Evolutionary conservation across 2,113 vertebrate species (phyloP).

Genomic region (Mionectes macconnelli): DNA sequence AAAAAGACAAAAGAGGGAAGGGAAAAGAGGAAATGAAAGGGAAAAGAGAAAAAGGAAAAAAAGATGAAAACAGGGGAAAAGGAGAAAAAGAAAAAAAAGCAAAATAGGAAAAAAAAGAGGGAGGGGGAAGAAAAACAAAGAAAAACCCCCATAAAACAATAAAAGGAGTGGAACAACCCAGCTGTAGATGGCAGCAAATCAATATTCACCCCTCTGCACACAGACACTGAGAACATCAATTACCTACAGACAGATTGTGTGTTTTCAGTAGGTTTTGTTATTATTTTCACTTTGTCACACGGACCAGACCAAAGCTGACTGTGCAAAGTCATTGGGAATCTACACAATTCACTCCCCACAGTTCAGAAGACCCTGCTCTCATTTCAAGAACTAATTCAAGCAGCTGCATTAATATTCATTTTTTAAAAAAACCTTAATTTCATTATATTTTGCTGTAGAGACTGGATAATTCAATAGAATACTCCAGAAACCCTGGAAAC

Average conservation of each 20-base stretch:
- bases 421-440: not conserved
- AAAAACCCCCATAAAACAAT: not conserved
- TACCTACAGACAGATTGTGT: not conserved
- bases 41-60: too few relatives aligned
- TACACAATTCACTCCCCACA: not conserved
- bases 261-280: not conserved
- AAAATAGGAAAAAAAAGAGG: too few relatives aligned
- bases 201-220: slow-evolving; percentile 8
- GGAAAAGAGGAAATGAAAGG: not conserved
- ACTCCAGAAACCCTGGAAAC: not conserved
- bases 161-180: slow-evolving; percentile 18
- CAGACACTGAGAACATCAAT: not conserved
- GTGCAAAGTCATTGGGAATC: not conserved
- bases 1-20: not conserved
- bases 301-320: not conserved
- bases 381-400: not conserved
- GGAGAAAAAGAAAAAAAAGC: not conserved
- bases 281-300: not conserved
- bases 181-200: slow-evolving; percentile 65
- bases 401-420: not conserved
- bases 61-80: not conserved
- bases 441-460: not conserved
- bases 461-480: not conserved
- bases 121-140: not conserved
- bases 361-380: not conserved